phyloP scores from a whole-genome alignment of 2,888 invertebrate genomes.

The Unio pictorum region DNA sequence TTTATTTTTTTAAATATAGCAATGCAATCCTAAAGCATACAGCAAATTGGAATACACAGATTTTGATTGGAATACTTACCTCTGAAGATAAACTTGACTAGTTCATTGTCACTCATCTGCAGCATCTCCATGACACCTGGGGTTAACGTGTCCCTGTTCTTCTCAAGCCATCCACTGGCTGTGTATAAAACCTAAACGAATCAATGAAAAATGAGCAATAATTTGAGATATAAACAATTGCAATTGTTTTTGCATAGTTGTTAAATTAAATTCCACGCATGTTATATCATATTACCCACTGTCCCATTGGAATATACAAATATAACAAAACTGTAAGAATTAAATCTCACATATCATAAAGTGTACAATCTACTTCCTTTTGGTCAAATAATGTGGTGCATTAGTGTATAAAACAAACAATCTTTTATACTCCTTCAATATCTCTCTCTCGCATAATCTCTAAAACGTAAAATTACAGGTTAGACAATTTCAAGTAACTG shows the following conservation, averaged over 20 bases:
- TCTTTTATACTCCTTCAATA: too few species aligned
- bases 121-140: constrained; percentile 64
- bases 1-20: too few species aligned
- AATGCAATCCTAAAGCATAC: neutral
- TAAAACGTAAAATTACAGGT: too few species aligned
- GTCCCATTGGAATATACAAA: too few species aligned
- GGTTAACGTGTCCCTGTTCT: constrained; percentile 69
- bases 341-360: too few species aligned
- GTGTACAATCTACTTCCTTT: too few species aligned
- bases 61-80: constrained; percentile 35
- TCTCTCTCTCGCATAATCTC: too few species aligned
- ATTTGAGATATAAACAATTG: neutral
- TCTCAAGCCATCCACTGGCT: constrained; percentile 64
- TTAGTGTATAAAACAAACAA: too few species aligned
- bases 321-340: too few species aligned
- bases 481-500: too few species aligned
- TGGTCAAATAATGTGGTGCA: too few species aligned
- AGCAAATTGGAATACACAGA: neutral
- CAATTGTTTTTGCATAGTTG: neutral
- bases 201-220: neutral
- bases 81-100: constrained; percentile 63
- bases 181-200: constrained; percentile 59
- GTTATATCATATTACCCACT: neutral
- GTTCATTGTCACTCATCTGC: constrained; percentile 56
- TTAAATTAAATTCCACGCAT: neutral